phyloP scores from a whole-genome alignment of 1,140 invertebrate genomes.

The Rhynchophorus ferrugineus region DNA sequence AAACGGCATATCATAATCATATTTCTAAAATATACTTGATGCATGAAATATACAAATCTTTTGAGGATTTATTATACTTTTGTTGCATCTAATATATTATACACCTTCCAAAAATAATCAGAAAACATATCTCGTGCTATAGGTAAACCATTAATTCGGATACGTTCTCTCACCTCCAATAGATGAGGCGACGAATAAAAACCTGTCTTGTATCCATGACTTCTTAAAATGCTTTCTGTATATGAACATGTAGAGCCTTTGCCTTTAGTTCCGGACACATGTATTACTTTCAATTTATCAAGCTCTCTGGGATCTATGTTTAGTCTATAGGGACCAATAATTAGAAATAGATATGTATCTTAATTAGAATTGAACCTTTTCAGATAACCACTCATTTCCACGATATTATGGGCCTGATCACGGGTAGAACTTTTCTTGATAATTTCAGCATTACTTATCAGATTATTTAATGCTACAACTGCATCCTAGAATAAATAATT shows the following conservation, averaged over 20 bases:
- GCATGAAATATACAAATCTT: background rate
- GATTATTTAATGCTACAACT: too few species aligned
- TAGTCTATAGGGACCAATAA: too few species aligned
- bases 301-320: too few species aligned
- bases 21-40: conserved; percentile 45
- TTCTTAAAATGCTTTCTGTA: conserved; percentile 79
- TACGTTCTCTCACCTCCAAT: conserved; percentile 83
- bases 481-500: too few species aligned
- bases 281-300: conserved; percentile 74
- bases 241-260: conserved; percentile 93
- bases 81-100: conserved; percentile 50
- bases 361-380: too few species aligned
- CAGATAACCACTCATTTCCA: too few species aligned
- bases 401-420: too few species aligned
- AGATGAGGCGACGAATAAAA: conserved; percentile 96
- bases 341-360: too few species aligned
- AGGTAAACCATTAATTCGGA: conserved; percentile 78
- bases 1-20: conserved; percentile 71
- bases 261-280: conserved; percentile 95
- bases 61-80: conserved; percentile 37
- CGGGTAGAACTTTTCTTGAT: too few species aligned
- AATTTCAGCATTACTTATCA: too few species aligned
- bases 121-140: conserved; percentile 69
- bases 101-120: conserved; percentile 79
- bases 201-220: conserved; percentile 82